Base-by-base conservation (phyloP, 2,797 vertebrate genomes). In the Muscicapa comitata region DNA sequence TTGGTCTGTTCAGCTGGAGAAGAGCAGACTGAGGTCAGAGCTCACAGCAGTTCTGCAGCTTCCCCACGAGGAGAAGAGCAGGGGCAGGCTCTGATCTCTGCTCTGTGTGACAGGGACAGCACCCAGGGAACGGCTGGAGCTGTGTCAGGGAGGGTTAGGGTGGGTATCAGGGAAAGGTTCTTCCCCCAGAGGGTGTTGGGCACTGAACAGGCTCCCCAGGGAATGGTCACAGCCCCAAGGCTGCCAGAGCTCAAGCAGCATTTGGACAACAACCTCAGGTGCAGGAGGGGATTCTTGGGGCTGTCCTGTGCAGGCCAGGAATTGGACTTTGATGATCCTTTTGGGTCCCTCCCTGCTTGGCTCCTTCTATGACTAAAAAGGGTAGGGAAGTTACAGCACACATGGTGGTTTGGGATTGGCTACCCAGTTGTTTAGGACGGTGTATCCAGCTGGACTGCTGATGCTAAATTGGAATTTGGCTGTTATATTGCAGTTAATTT, bases 91-190 rank as follows among this genome's bases (percentile, higher is more conserved):
- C 28, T 55, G 62, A 21, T 23, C 50, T 54, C 40, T 88, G 47
- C 54, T 12, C 33, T 48, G 3, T n/a, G 35, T 53, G 42, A 62
- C 48, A 57, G 48, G 24, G 37, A 40, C 55, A 75, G 63, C 13
- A 50, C 19, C 9, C 0, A 16, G 48, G 35, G 55, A 29, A 43
- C 0, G 0, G 71, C 48, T 50, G 55, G 48, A 37, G n/a, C 11
- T 68, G 48, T 12, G 31, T 7, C 62, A n/a, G 24, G 10, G 0
- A 47, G 35, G 7, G 3, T 28, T 4, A 37, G 26, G 26, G 2
- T 48, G 70, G 17, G 1, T 55, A 29, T 43, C 8, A 20, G 31
- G 11, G 0, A 10, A 54, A 50, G 23, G 11, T 13, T 25, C 48
- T 43, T 82, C 7, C 23, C 18, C 23, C 7, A n/a, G 48, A n/a